Conservation (phyloP, 2,888 invertebrate genomes). For the Coelinius sp. region DNA sequence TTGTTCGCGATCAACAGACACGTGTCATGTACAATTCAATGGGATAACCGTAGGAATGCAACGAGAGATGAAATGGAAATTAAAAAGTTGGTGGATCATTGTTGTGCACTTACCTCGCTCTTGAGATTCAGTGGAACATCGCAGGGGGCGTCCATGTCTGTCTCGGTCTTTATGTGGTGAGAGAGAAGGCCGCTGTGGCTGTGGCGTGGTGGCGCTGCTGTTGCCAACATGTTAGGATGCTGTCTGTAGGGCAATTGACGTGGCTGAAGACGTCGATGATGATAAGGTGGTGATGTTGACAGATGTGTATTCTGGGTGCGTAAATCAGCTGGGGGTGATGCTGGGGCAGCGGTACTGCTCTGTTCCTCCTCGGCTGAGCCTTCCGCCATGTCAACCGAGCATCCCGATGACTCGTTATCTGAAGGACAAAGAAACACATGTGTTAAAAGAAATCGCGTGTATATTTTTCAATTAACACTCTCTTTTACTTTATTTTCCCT, state of each 20-base stretch:
- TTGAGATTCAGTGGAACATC: conserved; percentile 70
- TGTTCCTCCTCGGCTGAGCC: conserved; percentile 78
- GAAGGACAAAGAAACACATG: conserved; percentile 48
- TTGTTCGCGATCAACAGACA: background rate
- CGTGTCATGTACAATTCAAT: conserved; percentile 8
- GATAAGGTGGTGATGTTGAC: conserved; percentile 61
- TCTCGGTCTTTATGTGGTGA: conserved; percentile 66
- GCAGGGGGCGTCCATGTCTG: conserved; percentile 65
- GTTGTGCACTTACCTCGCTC: conserved; percentile 68
- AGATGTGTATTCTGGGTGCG: conserved; percentile 71
- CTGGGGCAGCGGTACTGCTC: conserved; percentile 75
- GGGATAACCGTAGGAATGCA: background rate
- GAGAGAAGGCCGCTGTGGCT: conserved; percentile 66
- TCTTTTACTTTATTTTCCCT: background rate
- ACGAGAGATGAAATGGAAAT: background rate
- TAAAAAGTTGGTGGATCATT: background rate
- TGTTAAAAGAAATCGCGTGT: background rate
- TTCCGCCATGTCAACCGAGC: conserved; percentile 89
- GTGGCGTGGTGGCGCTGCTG: conserved; percentile 67
- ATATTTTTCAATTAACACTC: too few relatives aligned
- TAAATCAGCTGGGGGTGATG: conserved; percentile 72
- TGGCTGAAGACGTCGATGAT: conserved; percentile 64
- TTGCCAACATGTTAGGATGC: conserved; percentile 69
- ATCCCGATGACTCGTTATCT: conserved; percentile 82
- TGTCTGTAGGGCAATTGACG: conserved; percentile 61